A percentile compares a stretch with the other conserved stretches of the same genome.
phyloP scores from a whole-genome alignment of 1,140 invertebrate genomes.

The Caenorhabditis remanei region DNA sequence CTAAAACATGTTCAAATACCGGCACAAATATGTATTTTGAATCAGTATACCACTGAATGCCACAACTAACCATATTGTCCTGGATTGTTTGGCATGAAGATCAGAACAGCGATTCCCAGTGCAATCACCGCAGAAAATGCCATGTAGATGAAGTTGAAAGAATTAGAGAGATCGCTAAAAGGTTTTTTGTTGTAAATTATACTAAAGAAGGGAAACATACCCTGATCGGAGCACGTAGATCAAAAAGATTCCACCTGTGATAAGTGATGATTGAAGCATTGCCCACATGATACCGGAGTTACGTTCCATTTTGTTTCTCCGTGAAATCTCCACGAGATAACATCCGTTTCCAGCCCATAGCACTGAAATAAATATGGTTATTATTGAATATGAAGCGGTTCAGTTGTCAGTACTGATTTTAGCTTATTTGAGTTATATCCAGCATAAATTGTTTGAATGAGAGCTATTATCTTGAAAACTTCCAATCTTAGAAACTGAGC shows the following conservation, averaged over 20 bases:
- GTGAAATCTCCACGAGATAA: constrained; percentile 59
- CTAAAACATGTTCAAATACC: not conserved
- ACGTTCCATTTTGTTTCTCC: constrained; percentile 60
- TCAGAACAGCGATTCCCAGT: not conserved
- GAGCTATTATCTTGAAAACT: too few relatives aligned
- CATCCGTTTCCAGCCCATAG: constrained; percentile 67
- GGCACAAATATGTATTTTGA: not conserved
- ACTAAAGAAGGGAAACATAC: not conserved
- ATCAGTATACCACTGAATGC: not conserved
- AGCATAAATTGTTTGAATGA: too few relatives aligned
- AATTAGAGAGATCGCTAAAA: constrained; percentile 27
- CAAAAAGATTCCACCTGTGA: constrained; percentile 60
- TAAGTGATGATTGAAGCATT: constrained; percentile 63
- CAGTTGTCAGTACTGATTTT: too few relatives aligned
- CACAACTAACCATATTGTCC: constrained; percentile 17
- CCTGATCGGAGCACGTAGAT: constrained; percentile 62
- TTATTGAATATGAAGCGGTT: too few relatives aligned
- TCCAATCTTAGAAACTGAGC: too few relatives aligned
- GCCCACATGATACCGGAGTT: constrained; percentile 68
- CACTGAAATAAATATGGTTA: constrained; percentile 31
- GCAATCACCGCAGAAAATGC: constrained; percentile 20
- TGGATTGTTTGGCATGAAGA: constrained; percentile 20
- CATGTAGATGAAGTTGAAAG: constrained; percentile 30
- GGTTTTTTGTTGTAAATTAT: not conserved
- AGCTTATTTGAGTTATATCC: too few relatives aligned